phyloP scores from a whole-genome alignment of 2,113 vertebrate genomes.

The Phyllopteryx taeniolatus region DNA sequence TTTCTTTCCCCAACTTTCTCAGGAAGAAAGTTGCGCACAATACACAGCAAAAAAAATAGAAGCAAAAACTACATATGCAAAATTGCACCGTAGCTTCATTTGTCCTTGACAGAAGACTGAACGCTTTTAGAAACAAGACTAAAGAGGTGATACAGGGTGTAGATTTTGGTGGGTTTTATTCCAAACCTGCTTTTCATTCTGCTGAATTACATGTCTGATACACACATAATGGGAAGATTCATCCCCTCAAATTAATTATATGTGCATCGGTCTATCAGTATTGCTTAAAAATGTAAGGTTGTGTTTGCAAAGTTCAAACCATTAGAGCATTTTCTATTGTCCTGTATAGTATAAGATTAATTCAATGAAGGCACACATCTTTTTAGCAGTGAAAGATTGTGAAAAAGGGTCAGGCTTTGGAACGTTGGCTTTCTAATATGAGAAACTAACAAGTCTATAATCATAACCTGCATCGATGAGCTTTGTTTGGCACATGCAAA shows the following conservation, averaged over 20 bases:
- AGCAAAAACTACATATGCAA: background rate
- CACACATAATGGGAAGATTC: background rate
- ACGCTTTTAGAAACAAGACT: background rate
- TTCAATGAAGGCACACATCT: background rate
- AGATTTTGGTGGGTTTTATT: background rate
- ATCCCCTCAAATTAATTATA: background rate
- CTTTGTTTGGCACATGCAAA: slow-evolving; percentile 7
- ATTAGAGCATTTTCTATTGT: background rate
- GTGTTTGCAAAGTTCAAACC: background rate
- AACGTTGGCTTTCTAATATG: slow-evolving; percentile 3
- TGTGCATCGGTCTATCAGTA: background rate
- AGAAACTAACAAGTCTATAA: slow-evolving; percentile 18
- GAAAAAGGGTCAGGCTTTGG: background rate
- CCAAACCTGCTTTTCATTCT: background rate
- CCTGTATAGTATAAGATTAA: background rate
- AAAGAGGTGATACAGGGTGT: background rate
- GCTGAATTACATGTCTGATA: background rate
- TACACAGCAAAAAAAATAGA: background rate
- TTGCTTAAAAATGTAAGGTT: background rate
- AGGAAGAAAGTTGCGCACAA: slow-evolving; percentile 12
- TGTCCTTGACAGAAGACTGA: background rate
- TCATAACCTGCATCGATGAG: slow-evolving; percentile 35
- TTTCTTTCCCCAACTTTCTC: slow-evolving; percentile 14
- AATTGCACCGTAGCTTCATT: slow-evolving; percentile 2
- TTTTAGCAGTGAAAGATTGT: background rate